Evolutionary conservation across 2,113 vertebrate genomes (phyloP).

Genomic region (Oophaga pumilio): DNA sequence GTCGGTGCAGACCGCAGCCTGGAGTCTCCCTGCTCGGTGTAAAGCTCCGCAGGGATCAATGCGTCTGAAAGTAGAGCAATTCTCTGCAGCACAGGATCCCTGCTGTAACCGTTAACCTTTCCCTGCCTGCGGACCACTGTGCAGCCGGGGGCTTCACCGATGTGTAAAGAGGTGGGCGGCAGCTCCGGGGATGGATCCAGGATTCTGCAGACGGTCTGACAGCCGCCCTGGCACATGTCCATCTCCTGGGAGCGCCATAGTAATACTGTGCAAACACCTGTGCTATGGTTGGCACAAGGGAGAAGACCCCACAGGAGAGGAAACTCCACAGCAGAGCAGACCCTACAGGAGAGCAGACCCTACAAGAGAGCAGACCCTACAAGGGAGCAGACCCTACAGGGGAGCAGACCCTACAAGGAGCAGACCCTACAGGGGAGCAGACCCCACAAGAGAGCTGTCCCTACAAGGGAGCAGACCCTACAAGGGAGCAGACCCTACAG

Average conservation of each 20-base stretch:
- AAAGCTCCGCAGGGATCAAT: not conserved
- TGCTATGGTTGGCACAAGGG: not conserved
- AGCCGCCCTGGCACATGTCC: not conserved
- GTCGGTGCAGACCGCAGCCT: not conserved
- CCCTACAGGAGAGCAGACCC: not conserved
- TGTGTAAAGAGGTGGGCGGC: not conserved
- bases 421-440: too few relatives aligned
- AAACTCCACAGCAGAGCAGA: not conserved
- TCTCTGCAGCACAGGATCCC: constrained; percentile 18
- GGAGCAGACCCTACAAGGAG: too few relatives aligned
- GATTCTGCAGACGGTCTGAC: not conserved
- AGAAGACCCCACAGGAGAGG: not conserved
- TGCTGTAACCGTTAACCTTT: constrained; percentile 13
- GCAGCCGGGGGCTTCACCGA: not conserved
- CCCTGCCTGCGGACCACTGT: not conserved
- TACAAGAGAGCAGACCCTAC: not conserved
- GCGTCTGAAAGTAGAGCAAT: constrained; percentile 40
- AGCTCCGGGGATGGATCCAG: not conserved
- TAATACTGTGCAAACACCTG: constrained; percentile 16
- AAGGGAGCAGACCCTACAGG: too few relatives aligned
- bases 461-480: too few relatives aligned
- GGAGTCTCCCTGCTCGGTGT: constrained; percentile 9
- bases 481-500: too few relatives aligned
- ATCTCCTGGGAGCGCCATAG: not conserved
- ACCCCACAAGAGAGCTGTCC: too few relatives aligned